These are phyloP conservation scores for Eueides isabella DNA, from an alignment of 1,140 invertebrate species.

Conservation along the genomic window DNA sequence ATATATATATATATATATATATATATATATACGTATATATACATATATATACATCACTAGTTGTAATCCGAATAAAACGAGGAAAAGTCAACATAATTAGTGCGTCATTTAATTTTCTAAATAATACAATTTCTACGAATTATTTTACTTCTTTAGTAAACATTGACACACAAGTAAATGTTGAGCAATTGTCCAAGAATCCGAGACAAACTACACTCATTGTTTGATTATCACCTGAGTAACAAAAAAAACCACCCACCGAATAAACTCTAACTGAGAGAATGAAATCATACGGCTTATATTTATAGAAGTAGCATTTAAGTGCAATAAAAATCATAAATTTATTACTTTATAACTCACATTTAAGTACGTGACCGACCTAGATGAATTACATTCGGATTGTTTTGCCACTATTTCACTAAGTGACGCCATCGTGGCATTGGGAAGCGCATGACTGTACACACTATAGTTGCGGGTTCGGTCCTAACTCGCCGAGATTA, in stretches of 20 bases:
- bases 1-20: no score
- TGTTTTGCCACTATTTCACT: background rate
- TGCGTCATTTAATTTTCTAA: background rate
- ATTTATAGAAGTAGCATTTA: slow-evolving; percentile 9
- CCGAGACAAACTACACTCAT: slow-evolving; percentile 6
- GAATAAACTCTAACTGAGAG: background rate
- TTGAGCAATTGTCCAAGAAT: slow-evolving; percentile 20
- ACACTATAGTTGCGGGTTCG: background rate
- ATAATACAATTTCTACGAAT: background rate
- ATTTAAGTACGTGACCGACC: background rate
- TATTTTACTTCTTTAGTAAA: background rate
- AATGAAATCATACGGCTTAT: slow-evolving; percentile 17
- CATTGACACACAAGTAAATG: background rate
- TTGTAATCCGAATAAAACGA: no score
- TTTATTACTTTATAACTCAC: slow-evolving; percentile 9
- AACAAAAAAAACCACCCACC: slow-evolving; percentile 12
- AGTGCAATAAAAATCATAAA: background rate
- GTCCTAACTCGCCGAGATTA: no score
- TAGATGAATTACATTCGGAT: background rate
- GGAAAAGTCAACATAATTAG: background rate
- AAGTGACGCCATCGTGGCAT: background rate
- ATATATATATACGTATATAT: no score
- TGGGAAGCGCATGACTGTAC: background rate
- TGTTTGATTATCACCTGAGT: slow-evolving; percentile 25
- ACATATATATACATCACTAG: background rate